Conservation (phyloP, 2,888 invertebrate species). For the Thelaira solivaga region DNA sequence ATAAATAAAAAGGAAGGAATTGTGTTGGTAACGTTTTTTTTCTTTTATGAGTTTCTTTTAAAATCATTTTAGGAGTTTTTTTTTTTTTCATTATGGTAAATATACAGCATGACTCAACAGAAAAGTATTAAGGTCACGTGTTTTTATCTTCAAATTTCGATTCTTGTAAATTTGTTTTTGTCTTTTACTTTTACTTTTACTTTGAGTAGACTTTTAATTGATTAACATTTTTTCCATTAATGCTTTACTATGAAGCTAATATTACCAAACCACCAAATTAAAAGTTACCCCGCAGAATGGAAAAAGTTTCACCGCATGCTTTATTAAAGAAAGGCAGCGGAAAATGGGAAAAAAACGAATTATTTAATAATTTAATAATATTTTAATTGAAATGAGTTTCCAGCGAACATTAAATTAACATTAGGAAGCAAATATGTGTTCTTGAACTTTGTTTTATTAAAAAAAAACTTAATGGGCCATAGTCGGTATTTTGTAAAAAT, state of each 20-base stretch:
- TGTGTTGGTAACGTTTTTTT: constrained; percentile 47
- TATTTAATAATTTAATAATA: no score
- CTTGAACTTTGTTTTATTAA: no score
- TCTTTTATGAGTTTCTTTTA: constrained; percentile 38
- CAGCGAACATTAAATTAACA: no score
- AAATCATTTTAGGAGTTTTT: neutral
- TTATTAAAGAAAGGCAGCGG: no score
- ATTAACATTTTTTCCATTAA: neutral
- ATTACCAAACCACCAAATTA: neutral
- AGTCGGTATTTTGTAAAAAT: no score
- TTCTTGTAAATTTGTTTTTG: constrained; percentile 6
- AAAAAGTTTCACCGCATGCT: no score
- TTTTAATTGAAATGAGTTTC: no score
- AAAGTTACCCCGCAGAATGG: no score
- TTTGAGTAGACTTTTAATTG: neutral
- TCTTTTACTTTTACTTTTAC: no score
- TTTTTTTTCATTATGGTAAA: neutral
- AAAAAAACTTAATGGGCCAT: no score
- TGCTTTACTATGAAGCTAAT: neutral
- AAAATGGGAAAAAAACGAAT: no score
- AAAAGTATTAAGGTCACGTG: constrained; percentile 35
- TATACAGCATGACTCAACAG: constrained; percentile 21
- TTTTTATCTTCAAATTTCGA: neutral
- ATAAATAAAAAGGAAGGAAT: constrained; percentile 2
- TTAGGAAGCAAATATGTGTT: no score